These are phyloP conservation scores for Noctua pronuba DNA, from an alignment of 2,888 invertebrate species.

Conservation along the genomic window DNA sequence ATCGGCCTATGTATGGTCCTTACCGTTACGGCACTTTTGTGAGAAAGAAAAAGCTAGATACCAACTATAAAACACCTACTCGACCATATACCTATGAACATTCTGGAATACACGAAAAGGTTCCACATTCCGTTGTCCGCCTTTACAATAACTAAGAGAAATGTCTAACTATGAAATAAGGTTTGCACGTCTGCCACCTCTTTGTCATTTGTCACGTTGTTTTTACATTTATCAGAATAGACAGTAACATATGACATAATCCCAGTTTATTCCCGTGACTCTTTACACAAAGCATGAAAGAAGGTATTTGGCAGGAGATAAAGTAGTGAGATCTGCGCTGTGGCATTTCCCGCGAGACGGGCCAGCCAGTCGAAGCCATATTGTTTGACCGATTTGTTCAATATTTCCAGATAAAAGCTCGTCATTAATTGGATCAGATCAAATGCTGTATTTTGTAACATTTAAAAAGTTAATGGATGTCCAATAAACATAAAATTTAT, in stretches of 20 bases:
- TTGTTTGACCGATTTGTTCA: conserved; percentile 42
- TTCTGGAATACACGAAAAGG: conserved; percentile 14
- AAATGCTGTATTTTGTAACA: conserved; percentile 13
- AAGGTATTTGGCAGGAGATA: conserved; percentile 69
- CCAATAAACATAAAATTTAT: conserved; percentile 48
- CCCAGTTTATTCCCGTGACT: conserved; percentile 68
- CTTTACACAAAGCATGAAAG: conserved; percentile 65
- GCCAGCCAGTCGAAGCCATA: conserved; percentile 35
- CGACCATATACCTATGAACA: not conserved
- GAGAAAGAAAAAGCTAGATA: not conserved
- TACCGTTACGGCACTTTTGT: not conserved
- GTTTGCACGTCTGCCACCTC: conserved; percentile 40
- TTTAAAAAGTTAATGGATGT: conserved; percentile 40
- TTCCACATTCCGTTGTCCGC: not conserved
- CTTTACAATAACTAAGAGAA: conserved; percentile 32
- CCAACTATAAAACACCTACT: not conserved
- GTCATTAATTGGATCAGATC: conserved; percentile 47
- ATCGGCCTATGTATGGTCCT: not conserved
- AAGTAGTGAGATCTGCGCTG: conserved; percentile 64
- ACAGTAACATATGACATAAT: conserved; percentile 70
- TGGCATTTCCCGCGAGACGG: conserved; percentile 43
- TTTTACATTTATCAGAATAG: conserved; percentile 71
- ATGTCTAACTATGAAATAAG: conserved; percentile 42
- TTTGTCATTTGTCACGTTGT: conserved; percentile 69
- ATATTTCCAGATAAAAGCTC: conserved; percentile 38